These are phyloP conservation scores for Emberiza fucata DNA, from an alignment of 2,113 vertebrate species.

Conservation along the genomic window DNA sequence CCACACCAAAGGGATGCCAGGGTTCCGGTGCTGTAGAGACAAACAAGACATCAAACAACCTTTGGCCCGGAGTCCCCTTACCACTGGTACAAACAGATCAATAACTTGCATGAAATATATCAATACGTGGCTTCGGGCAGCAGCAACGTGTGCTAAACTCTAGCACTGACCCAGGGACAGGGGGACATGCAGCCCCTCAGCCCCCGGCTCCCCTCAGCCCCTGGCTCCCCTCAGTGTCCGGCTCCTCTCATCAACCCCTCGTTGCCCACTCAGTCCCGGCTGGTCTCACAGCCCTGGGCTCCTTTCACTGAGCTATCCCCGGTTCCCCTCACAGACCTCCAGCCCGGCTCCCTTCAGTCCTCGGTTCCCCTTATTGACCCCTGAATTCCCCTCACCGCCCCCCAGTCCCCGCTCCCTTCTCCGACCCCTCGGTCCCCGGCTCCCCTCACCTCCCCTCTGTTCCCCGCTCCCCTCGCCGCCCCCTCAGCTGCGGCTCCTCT, in stretches of 20 bases:
- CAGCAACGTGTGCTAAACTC: background rate
- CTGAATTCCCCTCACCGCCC: too few species aligned
- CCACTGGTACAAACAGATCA: background rate
- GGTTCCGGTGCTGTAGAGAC: background rate
- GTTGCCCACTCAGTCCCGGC: background rate
- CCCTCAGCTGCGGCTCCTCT: background rate
- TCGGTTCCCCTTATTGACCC: background rate
- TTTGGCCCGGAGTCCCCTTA: background rate
- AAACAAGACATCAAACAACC: background rate
- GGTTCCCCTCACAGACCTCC: background rate
- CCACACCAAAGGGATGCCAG: accelerated
- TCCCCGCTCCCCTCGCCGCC: background rate
- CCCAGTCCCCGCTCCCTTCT: too few species aligned
- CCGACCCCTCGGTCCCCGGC: too few species aligned
- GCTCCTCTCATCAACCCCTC: background rate
- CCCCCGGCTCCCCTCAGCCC: background rate
- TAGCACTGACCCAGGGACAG: background rate
- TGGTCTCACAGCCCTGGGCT: background rate
- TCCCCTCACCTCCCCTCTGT: background rate
- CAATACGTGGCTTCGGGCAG: background rate
- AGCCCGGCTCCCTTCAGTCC: too few species aligned
- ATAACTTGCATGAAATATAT: background rate
- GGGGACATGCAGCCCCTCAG: background rate
- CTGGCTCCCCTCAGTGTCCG: background rate
- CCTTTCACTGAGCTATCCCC: background rate